Evolutionary conservation across 2,797 vertebrate species (phyloP).

Genomic region (Chaenodraco wilsoni): DNA sequence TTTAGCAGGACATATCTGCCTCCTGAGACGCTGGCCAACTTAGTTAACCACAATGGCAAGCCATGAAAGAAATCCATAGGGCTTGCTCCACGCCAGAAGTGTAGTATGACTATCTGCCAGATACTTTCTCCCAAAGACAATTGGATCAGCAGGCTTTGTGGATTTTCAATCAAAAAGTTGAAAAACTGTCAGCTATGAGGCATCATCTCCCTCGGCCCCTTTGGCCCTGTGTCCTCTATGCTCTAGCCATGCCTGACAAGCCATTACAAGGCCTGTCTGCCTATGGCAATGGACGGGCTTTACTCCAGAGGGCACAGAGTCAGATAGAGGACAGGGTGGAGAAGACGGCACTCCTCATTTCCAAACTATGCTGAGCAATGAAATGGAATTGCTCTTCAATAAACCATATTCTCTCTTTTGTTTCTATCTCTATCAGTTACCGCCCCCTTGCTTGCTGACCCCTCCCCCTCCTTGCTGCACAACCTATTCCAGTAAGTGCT

Average conservation of each 20-base stretch:
- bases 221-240: constrained; percentile 54
- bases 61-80: constrained; percentile 48
- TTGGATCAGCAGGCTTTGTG: constrained; percentile 59
- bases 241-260: constrained; percentile 65
- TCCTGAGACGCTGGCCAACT: constrained; percentile 29
- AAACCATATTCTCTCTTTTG: constrained; percentile 13
- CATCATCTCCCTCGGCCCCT: constrained; percentile 58
- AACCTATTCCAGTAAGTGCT: neutral
- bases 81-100: constrained; percentile 15
- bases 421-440: neutral
- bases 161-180: constrained; percentile 63
- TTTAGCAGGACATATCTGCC: constrained; percentile 29
- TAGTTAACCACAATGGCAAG: constrained; percentile 48
- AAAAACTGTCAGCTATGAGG: constrained; percentile 70
- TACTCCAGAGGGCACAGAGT: constrained; percentile 65
- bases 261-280: constrained; percentile 63
- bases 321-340: constrained; percentile 48
- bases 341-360: constrained; percentile 37
- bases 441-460: neutral
- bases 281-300: constrained; percentile 55
- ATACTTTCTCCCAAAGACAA: constrained; percentile 37
- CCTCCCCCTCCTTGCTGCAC: neutral
- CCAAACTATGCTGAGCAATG: constrained; percentile 27
- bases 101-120: constrained; percentile 18
- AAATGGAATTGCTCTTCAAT: constrained; percentile 27